These are phyloP conservation scores for Patiria pectinifera DNA, from an alignment of 53 echinoderm and acorn worm genomes.

Conservation along the genomic window DNA sequence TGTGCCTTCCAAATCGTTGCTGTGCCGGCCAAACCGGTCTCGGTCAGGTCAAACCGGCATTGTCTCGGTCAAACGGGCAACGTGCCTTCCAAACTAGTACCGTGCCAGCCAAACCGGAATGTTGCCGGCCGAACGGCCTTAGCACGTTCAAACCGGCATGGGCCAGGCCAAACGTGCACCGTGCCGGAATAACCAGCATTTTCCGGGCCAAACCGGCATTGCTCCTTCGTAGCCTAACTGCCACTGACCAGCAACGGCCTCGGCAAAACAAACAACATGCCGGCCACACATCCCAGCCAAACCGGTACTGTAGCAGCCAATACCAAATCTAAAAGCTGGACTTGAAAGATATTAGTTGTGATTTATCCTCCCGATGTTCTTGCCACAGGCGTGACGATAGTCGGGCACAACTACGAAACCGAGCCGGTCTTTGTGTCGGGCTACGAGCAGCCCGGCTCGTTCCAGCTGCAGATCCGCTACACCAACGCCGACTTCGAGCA, in stretches of 20 bases:
- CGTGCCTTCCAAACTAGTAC: neutral
- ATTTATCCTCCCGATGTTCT: neutral
- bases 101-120: neutral
- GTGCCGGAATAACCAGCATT: neutral
- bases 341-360: neutral
- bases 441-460: constrained; percentile 47
- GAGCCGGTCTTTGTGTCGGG: constrained; percentile 44
- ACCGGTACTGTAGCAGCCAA: neutral
- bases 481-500: constrained; percentile 61
- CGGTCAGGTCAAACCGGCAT: neutral
- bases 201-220: neutral
- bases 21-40: neutral
- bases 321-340: too few species aligned
- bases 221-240: neutral
- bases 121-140: neutral
- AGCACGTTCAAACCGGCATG: neutral
- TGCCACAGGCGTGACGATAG: constrained; percentile 34
- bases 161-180: neutral
- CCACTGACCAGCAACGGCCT: too few species aligned
- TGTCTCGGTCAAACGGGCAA: neutral
- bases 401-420: constrained; percentile 43
- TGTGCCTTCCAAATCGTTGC: too few species aligned
- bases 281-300: neutral
- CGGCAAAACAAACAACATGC: too few species aligned
- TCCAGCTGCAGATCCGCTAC: constrained; percentile 52